phyloP scores from a whole-genome alignment of 2,888 invertebrate species.

The Megastigmus dorsalis region DNA sequence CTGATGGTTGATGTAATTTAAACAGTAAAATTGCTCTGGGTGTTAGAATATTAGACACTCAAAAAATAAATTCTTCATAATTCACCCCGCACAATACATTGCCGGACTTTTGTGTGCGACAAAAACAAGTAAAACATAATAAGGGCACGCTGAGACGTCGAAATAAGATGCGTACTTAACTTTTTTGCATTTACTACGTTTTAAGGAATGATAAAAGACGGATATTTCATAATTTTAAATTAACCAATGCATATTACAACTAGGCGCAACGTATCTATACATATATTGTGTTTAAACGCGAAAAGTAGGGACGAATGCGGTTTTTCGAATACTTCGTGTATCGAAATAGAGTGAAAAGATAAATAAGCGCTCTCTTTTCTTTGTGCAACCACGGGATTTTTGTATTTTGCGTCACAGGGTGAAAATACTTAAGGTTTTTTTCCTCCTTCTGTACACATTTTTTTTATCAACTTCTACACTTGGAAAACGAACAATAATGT shows the following conservation, averaged over 20 bases:
- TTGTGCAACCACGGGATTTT: constrained; percentile 28
- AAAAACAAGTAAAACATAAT: constrained; percentile 5
- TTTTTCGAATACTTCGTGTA: constrained; percentile 37
- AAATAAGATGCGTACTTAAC: constrained; percentile 51
- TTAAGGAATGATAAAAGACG: constrained; percentile 29
- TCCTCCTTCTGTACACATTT: constrained; percentile 23
- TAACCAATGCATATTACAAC: constrained; percentile 11
- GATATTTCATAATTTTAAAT: constrained; percentile 37
- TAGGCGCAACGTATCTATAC: neutral
- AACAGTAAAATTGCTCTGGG: constrained; percentile 31
- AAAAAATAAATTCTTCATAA: constrained; percentile 12
- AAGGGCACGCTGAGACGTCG: constrained; percentile 6
- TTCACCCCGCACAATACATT: constrained; percentile 36
- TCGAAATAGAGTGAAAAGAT: constrained; percentile 8
- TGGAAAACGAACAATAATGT: constrained; percentile 20
- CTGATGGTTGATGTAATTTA: too few species aligned
- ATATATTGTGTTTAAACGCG: neutral
- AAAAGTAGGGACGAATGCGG: constrained; percentile 19
- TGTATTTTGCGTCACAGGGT: constrained; percentile 47
- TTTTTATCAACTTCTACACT: constrained; percentile 19
- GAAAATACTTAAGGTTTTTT: constrained; percentile 49
- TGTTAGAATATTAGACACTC: neutral
- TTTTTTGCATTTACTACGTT: constrained; percentile 54
- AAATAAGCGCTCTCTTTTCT: constrained; percentile 44
- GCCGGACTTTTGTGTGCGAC: constrained; percentile 12